Evolutionary conservation across 2,888 invertebrate species (phyloP).

Genomic region (Leucoma salicis): DNA sequence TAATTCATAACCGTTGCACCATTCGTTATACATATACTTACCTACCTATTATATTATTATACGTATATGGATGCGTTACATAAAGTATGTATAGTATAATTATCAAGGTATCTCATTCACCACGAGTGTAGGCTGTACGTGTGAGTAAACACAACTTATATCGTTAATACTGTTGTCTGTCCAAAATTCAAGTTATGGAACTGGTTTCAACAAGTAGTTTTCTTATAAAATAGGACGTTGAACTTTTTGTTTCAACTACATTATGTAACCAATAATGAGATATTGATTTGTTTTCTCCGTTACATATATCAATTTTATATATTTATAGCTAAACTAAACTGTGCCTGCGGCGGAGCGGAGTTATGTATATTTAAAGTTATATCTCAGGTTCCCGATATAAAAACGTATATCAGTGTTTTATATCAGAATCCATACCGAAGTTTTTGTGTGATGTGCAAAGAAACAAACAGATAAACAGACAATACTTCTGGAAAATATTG

Average conservation of each 20-base stretch:
- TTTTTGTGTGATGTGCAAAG: too few relatives aligned
- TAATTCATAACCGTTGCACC: constrained; percentile 18
- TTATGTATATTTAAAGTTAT: too few relatives aligned
- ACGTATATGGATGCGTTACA: constrained; percentile 17
- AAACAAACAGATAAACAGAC: too few relatives aligned
- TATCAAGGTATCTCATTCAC: constrained; percentile 31
- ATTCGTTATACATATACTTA: constrained; percentile 10
- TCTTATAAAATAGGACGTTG: constrained; percentile 71
- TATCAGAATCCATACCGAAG: too few relatives aligned
- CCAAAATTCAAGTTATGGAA: constrained; percentile 55
- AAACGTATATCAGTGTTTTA: too few relatives aligned
- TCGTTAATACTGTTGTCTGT: constrained; percentile 44
- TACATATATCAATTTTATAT: constrained; percentile 35
- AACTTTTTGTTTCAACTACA: constrained; percentile 63
- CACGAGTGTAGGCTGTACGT: constrained; percentile 21
- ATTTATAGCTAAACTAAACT: too few relatives aligned
- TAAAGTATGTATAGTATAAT: constrained; percentile 29
- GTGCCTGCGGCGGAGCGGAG: too few relatives aligned
- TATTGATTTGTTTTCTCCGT: constrained; percentile 63
- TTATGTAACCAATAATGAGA: constrained; percentile 58
- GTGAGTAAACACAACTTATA: constrained; percentile 38
- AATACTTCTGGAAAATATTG: too few relatives aligned
- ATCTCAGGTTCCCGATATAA: too few relatives aligned
- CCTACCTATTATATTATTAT: background rate
- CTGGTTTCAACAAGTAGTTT: constrained; percentile 74